Conservation (phyloP, 2,888 invertebrate species). For the Melitaea athalia region DNA sequence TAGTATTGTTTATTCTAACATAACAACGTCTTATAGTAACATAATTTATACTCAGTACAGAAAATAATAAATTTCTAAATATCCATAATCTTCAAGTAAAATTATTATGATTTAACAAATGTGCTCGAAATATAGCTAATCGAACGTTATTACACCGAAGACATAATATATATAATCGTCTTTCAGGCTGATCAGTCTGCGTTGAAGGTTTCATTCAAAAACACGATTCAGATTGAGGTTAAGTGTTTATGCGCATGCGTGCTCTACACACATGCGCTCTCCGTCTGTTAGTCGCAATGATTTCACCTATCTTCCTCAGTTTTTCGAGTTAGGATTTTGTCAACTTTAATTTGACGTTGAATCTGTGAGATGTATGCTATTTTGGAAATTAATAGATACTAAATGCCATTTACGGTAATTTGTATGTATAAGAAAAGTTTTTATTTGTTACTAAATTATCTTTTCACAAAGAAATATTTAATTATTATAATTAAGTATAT, state of each 20-base stretch:
- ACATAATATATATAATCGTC: conserved; percentile 9
- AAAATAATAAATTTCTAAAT: too few relatives aligned
- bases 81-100: too few relatives aligned
- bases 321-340: conserved; percentile 35
- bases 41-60: too few relatives aligned
- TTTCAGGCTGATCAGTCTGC: conserved; percentile 21
- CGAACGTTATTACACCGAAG: background rate
- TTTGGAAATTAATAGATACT: background rate
- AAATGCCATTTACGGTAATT: background rate
- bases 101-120: too few relatives aligned
- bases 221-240: conserved; percentile 79
- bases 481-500: too few relatives aligned
- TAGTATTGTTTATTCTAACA: too few relatives aligned
- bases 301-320: conserved; percentile 67
- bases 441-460: background rate
- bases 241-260: conserved; percentile 74
- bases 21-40: too few relatives aligned
- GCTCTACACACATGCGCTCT: conserved; percentile 61
- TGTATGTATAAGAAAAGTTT: background rate
- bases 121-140: too few relatives aligned
- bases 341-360: conserved; percentile 20
- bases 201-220: conserved; percentile 74
- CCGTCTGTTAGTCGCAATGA: conserved; percentile 65
- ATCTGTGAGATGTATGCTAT: conserved; percentile 3
- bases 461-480: too few relatives aligned